These are phyloP conservation scores for Rhadinocentrus ornatus DNA, from an alignment of 2,797 vertebrate species.

Conservation along the genomic window DNA sequence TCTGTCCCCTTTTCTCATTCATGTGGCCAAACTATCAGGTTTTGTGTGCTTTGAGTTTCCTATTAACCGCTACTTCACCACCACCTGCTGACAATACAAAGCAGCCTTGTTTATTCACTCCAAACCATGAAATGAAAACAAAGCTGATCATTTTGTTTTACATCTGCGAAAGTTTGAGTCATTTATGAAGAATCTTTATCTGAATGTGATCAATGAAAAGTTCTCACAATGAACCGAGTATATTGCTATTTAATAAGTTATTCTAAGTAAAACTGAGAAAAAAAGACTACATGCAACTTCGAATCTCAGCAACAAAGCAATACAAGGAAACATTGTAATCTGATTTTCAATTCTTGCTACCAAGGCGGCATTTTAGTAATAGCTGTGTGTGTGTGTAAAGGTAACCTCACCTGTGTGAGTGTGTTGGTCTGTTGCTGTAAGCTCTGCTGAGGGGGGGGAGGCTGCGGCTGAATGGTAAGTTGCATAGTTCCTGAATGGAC, in stretches of 20 bases:
- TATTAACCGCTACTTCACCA: not conserved
- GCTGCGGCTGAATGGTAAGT: slow-evolving; percentile 82
- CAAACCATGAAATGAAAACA: not conserved
- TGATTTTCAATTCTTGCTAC: not conserved
- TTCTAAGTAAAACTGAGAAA: not conserved
- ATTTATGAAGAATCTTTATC: too few species aligned
- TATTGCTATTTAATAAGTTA: not conserved
- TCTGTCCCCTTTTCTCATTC: too few species aligned
- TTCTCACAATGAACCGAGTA: too few species aligned
- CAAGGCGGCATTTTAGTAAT: not conserved
- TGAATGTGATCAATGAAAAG: too few species aligned
- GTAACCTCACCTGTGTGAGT: slow-evolving; percentile 75
- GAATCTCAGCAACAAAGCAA: not conserved
- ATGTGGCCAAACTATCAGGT: too few species aligned
- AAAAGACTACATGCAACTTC: not conserved
- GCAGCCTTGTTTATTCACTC: not conserved
- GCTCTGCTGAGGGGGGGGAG: slow-evolving; percentile 66
- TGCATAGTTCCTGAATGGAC: slow-evolving; percentile 87
- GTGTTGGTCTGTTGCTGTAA: slow-evolving; percentile 72
- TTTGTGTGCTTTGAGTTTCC: too few species aligned
- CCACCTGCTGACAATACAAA: too few species aligned
- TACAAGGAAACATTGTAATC: not conserved
- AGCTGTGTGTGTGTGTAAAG: slow-evolving; percentile 69
- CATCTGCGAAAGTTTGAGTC: too few species aligned
- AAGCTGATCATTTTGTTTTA: too few species aligned